A percentile compares a stretch with the other conserved stretches of the same genome.
These are phyloP conservation scores for Typhlichthys subterraneus DNA, from an alignment of 2,797 vertebrate genomes.

Conservation along the genomic window DNA sequence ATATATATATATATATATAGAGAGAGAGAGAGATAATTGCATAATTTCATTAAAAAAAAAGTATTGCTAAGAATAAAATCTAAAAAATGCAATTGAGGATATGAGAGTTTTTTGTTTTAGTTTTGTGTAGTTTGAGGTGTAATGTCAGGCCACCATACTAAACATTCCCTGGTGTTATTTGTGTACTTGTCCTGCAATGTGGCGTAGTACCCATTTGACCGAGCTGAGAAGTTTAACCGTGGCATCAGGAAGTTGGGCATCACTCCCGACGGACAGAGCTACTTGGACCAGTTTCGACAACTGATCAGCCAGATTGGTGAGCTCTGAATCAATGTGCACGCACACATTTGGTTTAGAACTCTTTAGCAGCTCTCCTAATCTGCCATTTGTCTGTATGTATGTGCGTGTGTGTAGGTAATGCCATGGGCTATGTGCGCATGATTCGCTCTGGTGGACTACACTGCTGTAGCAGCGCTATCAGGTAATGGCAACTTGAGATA, in stretches of 20 bases:
- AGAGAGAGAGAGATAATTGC: no score
- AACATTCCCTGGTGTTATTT: not conserved
- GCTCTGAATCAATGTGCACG: not conserved
- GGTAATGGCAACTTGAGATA: constrained; percentile 71
- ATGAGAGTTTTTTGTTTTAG: no score
- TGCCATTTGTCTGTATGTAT: not conserved
- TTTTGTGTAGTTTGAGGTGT: no score
- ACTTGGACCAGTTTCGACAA: constrained; percentile 97
- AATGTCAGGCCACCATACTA: not conserved
- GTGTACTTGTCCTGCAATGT: not conserved
- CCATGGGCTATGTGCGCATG: constrained; percentile 98
- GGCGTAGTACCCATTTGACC: constrained; percentile 93
- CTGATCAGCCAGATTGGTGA: constrained; percentile 98
- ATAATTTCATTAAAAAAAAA: no score
- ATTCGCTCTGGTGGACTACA: constrained; percentile 98
- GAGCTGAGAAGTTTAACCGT: constrained; percentile 98
- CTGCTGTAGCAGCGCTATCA: constrained; percentile 97
- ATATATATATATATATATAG: no score
- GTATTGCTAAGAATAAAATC: no score
- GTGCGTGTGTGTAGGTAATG: constrained; percentile 82
- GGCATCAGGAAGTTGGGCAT: constrained; percentile 97
- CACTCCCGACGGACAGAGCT: constrained; percentile 96
- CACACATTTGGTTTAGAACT: not conserved
- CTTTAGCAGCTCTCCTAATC: no score
- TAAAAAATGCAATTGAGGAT: no score